phyloP scores from a whole-genome alignment of 2,888 invertebrate species.

The Plusia festucae region DNA sequence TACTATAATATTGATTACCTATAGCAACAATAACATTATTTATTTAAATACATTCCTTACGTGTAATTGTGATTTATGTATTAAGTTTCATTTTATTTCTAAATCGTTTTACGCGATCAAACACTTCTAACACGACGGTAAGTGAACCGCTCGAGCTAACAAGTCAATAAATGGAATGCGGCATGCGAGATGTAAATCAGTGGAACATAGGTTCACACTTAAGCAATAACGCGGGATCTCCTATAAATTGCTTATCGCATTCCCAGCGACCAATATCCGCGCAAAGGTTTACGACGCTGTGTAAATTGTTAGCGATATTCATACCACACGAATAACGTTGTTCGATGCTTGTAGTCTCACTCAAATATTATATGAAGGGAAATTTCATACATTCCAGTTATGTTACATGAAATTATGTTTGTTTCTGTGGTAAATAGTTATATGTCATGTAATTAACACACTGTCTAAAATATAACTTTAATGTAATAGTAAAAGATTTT shows the following conservation, averaged over 20 bases:
- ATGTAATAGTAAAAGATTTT: neutral
- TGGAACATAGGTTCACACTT: conserved; percentile 38
- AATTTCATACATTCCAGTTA: too few species aligned
- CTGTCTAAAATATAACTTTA: neutral
- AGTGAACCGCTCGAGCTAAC: neutral
- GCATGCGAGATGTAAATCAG: conserved; percentile 37
- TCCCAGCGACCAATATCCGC: conserved; percentile 43
- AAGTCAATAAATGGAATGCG: conserved; percentile 25
- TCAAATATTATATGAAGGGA: neutral
- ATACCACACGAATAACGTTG: conserved; percentile 16
- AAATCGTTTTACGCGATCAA: neutral
- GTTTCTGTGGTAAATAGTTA: neutral
- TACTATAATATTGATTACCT: neutral
- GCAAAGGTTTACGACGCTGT: conserved; percentile 49
- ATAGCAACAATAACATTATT: neutral
- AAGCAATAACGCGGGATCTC: conserved; percentile 44
- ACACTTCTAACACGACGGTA: neutral
- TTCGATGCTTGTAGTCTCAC: conserved; percentile 27
- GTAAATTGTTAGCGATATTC: conserved; percentile 39
- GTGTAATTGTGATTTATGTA: neutral
- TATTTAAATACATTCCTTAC: too few species aligned
- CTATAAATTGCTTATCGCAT: conserved; percentile 54
- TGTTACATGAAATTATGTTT: neutral
- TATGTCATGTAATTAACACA: neutral
- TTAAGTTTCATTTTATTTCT: neutral